These are phyloP conservation scores for Cheilosia scutellata DNA, from an alignment of 2,888 invertebrate species.

Conservation along the genomic window DNA sequence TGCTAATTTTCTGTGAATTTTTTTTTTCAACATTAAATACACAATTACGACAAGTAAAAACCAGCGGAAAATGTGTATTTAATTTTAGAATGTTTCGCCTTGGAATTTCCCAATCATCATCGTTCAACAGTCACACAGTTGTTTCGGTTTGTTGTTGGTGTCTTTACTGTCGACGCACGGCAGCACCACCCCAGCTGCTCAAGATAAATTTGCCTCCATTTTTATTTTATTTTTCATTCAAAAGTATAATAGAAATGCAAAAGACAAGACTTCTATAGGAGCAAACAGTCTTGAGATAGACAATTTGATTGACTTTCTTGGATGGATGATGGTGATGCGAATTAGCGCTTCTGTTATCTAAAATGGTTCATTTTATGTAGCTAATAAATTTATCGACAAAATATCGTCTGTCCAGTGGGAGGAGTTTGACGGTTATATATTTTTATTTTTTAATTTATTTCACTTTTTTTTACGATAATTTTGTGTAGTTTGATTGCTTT, in stretches of 20 bases:
- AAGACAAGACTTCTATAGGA: not conserved
- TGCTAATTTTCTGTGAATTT: slow-evolving; percentile 30
- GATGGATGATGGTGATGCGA: not conserved
- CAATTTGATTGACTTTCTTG: slow-evolving; percentile 15
- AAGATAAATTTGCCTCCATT: slow-evolving; percentile 14
- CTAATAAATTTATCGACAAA: slow-evolving; percentile 3
- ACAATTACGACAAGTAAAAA: not conserved
- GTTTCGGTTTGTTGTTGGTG: slow-evolving; percentile 19
- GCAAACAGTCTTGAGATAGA: not conserved
- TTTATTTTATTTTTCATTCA: slow-evolving; percentile 8
- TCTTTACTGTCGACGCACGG: slow-evolving; percentile 4
- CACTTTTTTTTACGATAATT: no score
- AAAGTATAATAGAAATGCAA: not conserved
- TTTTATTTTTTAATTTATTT: no score
- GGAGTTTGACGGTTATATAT: no score
- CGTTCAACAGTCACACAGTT: slow-evolving; percentile 26
- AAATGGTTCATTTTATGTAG: not conserved
- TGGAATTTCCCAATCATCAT: slow-evolving; percentile 75
- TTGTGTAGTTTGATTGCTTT: no score
- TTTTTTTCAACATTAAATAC: slow-evolving; percentile 4
- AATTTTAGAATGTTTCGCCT: slow-evolving; percentile 68
- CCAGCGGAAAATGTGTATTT: slow-evolving; percentile 50
- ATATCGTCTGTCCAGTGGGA: no score
- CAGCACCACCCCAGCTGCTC: slow-evolving; percentile 11
- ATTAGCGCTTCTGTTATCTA: not conserved